Conservation (phyloP, 37 sponge, comb jelly and placozoan genomes). For the Chondrilla cf. caribensis region DNA sequence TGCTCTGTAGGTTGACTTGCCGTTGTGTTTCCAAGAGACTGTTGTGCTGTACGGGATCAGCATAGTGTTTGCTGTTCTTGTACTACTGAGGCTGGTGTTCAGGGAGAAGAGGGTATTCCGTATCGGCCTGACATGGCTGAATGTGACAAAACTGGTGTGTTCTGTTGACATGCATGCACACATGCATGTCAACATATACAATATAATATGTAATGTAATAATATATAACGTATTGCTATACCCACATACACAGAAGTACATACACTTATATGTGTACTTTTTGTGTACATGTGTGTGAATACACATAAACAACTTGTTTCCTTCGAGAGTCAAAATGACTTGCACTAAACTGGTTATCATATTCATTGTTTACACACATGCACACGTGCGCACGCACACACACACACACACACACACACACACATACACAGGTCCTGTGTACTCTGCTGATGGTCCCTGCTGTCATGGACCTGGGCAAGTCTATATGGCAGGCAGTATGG, state of each 20-base stretch:
- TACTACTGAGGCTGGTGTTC: constrained; percentile 32
- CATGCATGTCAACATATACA: too few relatives aligned
- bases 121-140: constrained; percentile 24
- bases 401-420: constrained; percentile 14
- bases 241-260: too few relatives aligned
- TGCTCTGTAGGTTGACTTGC: constrained; percentile 56
- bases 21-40: constrained; percentile 79
- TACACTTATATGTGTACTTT: too few relatives aligned
- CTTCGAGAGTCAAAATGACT: too few relatives aligned
- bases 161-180: too few relatives aligned
- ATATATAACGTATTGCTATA: too few relatives aligned
- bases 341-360: too few relatives aligned
- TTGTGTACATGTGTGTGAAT: too few relatives aligned
- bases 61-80: constrained; percentile 47
- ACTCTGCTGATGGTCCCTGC: constrained; percentile 31
- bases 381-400: neutral
- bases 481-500: constrained; percentile 31
- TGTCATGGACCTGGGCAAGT: constrained; percentile 49
- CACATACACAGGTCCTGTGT: constrained; percentile 32
- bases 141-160: constrained; percentile 17
- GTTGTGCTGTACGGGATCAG: constrained; percentile 44
- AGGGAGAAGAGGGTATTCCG: neutral
- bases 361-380: too few relatives aligned
- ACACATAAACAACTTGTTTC: too few relatives aligned
- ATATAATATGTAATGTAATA: too few relatives aligned